Evolutionary conservation across 1,140 invertebrate genomes (phyloP).

Genomic region (Campoletis sonorensis): DNA sequence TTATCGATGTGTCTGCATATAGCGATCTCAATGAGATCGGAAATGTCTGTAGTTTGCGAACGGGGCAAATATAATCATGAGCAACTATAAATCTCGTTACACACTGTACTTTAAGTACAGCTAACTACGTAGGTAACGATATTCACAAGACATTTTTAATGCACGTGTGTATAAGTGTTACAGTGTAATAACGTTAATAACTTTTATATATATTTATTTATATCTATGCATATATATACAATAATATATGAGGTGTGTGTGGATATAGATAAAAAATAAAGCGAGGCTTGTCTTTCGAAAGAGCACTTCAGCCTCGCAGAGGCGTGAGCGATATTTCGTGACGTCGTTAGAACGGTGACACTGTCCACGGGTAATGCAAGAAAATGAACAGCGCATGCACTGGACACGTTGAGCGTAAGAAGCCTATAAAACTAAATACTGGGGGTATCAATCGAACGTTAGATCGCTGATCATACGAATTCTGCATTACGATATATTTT

Average conservation of each 20-base stretch:
- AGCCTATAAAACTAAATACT: background rate
- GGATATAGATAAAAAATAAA: slow-evolving; percentile 14
- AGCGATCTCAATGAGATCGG: slow-evolving; percentile 33
- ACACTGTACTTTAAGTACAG: background rate
- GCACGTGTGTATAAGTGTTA: too few relatives aligned
- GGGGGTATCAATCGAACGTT: background rate
- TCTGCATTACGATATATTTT: background rate
- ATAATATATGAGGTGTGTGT: too few relatives aligned
- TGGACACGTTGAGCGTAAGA: background rate
- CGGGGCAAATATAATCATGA: slow-evolving; percentile 10
- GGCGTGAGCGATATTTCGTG: slow-evolving; percentile 50
- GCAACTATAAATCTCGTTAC: slow-evolving; percentile 36
- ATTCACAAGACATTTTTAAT: background rate
- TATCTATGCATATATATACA: slow-evolving; percentile 2
- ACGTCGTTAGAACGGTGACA: slow-evolving; percentile 46
- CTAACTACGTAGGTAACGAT: background rate
- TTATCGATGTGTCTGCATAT: background rate
- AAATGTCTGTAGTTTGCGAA: slow-evolving; percentile 30
- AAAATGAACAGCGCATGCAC: background rate
- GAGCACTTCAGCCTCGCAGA: slow-evolving; percentile 38
- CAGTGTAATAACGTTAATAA: too few relatives aligned
- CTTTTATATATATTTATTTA: too few relatives aligned
- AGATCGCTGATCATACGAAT: background rate
- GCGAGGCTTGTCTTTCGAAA: slow-evolving; percentile 43
- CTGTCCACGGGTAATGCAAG: background rate